Percentiles rank a stretch among this genome's conserved stretches.
phyloP scores from a whole-genome alignment of 1,140 invertebrate species.

The Colletes gigas region DNA sequence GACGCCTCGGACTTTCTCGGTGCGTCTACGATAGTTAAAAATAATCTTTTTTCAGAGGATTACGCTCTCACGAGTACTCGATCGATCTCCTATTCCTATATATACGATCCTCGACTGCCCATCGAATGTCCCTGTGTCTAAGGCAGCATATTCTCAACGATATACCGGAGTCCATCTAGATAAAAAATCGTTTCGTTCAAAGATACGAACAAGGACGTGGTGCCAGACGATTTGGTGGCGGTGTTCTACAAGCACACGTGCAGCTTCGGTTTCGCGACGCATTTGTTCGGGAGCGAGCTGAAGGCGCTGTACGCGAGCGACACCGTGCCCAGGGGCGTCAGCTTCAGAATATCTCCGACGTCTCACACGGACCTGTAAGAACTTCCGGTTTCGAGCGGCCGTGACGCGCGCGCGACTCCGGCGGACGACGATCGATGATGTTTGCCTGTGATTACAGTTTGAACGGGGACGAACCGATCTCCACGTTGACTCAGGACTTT shows the following conservation, averaged over 20 bases:
- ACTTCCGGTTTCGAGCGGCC: not conserved
- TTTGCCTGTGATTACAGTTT: constrained; percentile 79
- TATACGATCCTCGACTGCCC: too few relatives aligned
- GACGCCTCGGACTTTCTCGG: constrained; percentile 93
- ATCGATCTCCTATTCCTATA: too few relatives aligned
- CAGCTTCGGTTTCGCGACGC: constrained; percentile 97
- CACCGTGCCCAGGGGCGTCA: constrained; percentile 90
- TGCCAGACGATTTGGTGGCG: constrained; percentile 94
- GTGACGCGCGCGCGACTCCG: not conserved
- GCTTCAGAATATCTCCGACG: constrained; percentile 95
- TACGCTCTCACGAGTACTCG: too few relatives aligned
- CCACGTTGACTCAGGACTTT: constrained; percentile 96
- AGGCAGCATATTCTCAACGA: too few relatives aligned
- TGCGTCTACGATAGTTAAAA: constrained; percentile 59
- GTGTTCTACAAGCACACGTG: constrained; percentile 96
- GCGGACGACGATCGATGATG: not conserved
- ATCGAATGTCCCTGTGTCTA: too few relatives aligned
- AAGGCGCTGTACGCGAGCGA: constrained; percentile 92
- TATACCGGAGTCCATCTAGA: too few relatives aligned
- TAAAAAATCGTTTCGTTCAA: constrained; percentile 8
- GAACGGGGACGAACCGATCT: constrained; percentile 93
- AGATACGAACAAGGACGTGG: constrained; percentile 95
- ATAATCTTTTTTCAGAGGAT: too few relatives aligned
- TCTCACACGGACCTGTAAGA: constrained; percentile 90
- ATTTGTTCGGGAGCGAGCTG: constrained; percentile 95